Base-by-base conservation (phyloP, 35 echinoderm and acorn worm genomes). In the Hemicentrotus pulcherrimus region DNA sequence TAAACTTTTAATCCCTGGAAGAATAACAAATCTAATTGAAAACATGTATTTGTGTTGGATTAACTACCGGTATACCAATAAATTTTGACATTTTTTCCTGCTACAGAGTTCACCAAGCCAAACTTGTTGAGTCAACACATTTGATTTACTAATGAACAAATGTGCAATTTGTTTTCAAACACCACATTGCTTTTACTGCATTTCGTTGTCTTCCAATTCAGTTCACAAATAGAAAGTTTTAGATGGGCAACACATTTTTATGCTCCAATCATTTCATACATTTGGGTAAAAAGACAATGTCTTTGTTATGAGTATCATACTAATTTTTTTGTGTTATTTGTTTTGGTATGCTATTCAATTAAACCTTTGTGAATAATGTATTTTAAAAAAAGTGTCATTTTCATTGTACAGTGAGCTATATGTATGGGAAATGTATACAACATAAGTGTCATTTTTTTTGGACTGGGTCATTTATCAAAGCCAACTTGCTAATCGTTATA, bases 361-460 rank as follows among this genome's bases (percentile, higher is more conserved):
- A 22, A 78, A 78, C 28, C 65, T 28, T 78, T 78, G 65, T 78
- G 65, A n/a, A 78, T 78, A 24, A 22, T 78, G 65, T 78, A 78
- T 7, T 30, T 7, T 4, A 28, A 28, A 78, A 78, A 6, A 78
- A n/a, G 65, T 78, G 50, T 55, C 50, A 78, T 78, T 78, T 78
- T 59, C 22, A 28, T 0, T 78, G 65, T 78, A 78, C 65, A 78
- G 65, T 78, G 65, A 78, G 65, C 19, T 28, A 8, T 78, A 78
- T 78, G 65, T 78, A n/a, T 78, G 65, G n/a, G 15, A 78, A 78
- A 78, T 78, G 65, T 78, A 78, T 78, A 22, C 65, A 78, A 78
- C 65, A 78, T 78, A 78, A 78, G 65, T 78, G 65, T 2, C 22
- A 28, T 7, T 78, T 41, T 41, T 41, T 59, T 59, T n/a, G 65